Conservation (phyloP, 1,140 invertebrate genomes). For the Rhyacophila brunnea region DNA sequence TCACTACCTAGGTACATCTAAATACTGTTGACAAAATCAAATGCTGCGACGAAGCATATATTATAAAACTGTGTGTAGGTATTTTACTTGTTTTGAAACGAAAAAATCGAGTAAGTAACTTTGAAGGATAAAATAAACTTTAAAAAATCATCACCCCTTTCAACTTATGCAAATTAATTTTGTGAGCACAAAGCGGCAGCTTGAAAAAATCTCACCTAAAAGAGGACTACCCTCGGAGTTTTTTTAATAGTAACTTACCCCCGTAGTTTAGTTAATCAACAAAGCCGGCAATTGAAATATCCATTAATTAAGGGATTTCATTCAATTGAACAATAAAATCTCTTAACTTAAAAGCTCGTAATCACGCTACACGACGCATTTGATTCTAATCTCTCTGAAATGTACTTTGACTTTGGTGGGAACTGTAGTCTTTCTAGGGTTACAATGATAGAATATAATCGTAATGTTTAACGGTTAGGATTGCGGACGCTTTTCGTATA, state of each 20-base stretch:
- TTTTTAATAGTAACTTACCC: background rate
- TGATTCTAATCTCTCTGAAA: slow-evolving; percentile 4
- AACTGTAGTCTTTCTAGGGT: background rate
- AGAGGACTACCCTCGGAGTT: no score
- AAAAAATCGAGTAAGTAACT: background rate
- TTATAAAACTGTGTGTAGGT: no score
- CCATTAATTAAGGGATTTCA: slow-evolving; percentile 33
- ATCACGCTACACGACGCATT: no score
- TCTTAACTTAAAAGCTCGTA: no score
- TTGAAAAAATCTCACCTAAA: no score
- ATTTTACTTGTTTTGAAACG: no score
- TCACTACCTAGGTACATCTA: no score
- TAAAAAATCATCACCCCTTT: background rate
- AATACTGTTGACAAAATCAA: no score
- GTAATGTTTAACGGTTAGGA: no score
- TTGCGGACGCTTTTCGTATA: no score
- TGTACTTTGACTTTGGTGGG: background rate
- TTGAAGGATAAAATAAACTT: background rate
- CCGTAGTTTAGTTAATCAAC: slow-evolving; percentile 20
- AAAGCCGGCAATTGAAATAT: slow-evolving; percentile 22
- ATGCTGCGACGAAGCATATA: no score
- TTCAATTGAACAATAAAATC: slow-evolving; percentile 9
- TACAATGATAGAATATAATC: no score
- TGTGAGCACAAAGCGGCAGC: background rate
- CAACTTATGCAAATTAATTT: background rate